Percentiles rank a stretch among this genome's conserved stretches.
These are phyloP conservation scores for Tetraodon nigroviridis DNA, from an alignment of 2,113 vertebrate genomes.

Conservation along the genomic window DNA sequence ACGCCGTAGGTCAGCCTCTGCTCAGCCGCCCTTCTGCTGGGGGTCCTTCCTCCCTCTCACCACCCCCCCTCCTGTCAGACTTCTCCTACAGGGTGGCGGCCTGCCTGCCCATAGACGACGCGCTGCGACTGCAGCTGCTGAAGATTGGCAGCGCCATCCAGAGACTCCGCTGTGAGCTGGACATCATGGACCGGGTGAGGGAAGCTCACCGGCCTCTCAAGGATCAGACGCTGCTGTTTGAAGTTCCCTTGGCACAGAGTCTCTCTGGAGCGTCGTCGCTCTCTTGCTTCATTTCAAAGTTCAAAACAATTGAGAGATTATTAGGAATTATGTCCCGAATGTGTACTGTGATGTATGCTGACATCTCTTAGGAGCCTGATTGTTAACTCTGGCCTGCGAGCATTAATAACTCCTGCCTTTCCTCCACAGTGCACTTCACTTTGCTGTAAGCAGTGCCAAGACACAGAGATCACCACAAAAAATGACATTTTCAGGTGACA, in stretches of 20 bases:
- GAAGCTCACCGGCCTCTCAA: neutral
- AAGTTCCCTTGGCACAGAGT: neutral
- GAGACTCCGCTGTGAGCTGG: constrained; percentile 92
- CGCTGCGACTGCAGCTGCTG: constrained; percentile 87
- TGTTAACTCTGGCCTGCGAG: too few species aligned
- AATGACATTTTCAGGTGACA: constrained; percentile 98
- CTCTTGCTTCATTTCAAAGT: constrained; percentile 17
- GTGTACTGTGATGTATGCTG: too few species aligned
- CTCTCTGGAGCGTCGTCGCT: constrained; percentile 7
- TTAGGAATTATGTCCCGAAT: too few species aligned
- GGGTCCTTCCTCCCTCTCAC: constrained; percentile 23
- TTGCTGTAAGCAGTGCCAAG: constrained; percentile 94
- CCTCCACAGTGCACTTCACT: constrained; percentile 87
- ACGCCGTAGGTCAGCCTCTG: constrained; percentile 83
- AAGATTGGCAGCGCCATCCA: constrained; percentile 95
- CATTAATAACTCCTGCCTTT: constrained; percentile 5
- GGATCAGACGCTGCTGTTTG: constrained; percentile 6
- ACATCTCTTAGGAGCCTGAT: too few species aligned
- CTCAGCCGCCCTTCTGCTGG: constrained; percentile 22
- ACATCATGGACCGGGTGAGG: constrained; percentile 96
- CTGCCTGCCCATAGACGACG: constrained; percentile 94
- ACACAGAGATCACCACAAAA: constrained; percentile 97
- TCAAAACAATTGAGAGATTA: neutral
- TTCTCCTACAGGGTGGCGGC: constrained; percentile 98
- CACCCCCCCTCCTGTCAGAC: constrained; percentile 73